Conservation (phyloP, 53 echinoderm and acorn worm genomes). For the Mesocentrotus franciscanus region DNA sequence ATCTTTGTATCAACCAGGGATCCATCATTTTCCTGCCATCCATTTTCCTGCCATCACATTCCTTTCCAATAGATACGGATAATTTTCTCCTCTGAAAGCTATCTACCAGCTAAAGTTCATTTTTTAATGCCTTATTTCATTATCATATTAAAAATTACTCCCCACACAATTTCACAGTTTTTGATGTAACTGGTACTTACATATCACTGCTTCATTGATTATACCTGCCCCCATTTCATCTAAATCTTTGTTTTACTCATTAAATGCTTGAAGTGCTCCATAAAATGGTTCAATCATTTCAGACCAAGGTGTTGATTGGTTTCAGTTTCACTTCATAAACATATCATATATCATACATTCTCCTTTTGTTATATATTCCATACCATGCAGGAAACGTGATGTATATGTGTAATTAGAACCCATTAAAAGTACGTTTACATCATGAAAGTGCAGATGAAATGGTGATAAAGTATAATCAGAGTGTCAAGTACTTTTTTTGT, state of each 20-base stretch:
- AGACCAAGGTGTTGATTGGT: neutral
- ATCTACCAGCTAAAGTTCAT: too few relatives aligned
- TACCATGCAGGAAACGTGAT: neutral
- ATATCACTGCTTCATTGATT: too few relatives aligned
- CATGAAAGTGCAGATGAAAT: constrained; percentile 32
- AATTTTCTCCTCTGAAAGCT: too few relatives aligned
- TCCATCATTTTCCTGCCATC: too few relatives aligned
- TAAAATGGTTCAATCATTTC: neutral
- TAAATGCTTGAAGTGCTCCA: neutral
- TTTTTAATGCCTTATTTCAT: too few relatives aligned
- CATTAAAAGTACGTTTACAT: constrained; percentile 43
- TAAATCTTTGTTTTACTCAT: neutral
- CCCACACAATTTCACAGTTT: too few relatives aligned
- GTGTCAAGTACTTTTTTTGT: constrained; percentile 47
- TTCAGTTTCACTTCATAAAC: constrained; percentile 25
- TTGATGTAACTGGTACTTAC: too few relatives aligned
- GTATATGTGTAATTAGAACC: constrained; percentile 22
- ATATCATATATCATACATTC: neutral
- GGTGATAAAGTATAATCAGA: neutral
- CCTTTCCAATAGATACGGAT: too few relatives aligned
- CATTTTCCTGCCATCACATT: too few relatives aligned
- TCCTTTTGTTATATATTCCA: neutral
- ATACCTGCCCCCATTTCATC: neutral
- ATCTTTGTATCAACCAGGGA: too few relatives aligned
- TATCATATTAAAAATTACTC: too few relatives aligned